phyloP scores from a whole-genome alignment of 2,888 invertebrate genomes.

The Agriotes lineatus region DNA sequence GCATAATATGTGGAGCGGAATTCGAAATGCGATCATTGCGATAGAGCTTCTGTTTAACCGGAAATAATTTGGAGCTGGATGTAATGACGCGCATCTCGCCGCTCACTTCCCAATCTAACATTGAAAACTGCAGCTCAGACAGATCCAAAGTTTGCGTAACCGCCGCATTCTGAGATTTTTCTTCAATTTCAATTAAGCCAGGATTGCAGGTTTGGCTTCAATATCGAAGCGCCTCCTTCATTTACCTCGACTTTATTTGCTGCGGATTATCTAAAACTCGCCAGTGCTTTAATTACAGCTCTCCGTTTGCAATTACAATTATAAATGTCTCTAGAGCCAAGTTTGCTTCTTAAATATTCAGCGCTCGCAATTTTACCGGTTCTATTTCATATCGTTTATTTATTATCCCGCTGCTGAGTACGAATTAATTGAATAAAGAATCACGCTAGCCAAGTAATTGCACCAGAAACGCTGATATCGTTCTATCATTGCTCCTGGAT shows the following conservation, averaged over 20 bases:
- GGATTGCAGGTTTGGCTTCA: conserved; percentile 1
- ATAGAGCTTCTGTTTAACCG: conserved; percentile 3
- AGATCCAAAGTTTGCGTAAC: not conserved
- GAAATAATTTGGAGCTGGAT: conserved; percentile 7
- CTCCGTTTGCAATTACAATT: conserved; percentile 19
- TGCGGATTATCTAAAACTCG: conserved; percentile 18
- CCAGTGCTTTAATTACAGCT: conserved; percentile 15
- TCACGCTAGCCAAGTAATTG: too few relatives aligned
- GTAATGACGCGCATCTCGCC: conserved; percentile 20
- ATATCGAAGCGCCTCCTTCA: conserved; percentile 4
- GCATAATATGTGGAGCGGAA: conserved; percentile 5
- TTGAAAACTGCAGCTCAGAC: conserved; percentile 5
- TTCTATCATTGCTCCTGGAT: too few relatives aligned
- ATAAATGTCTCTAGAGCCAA: conserved; percentile 18
- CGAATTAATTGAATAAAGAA: too few relatives aligned
- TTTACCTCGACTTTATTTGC: conserved; percentile 9
- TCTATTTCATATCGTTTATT: conserved; percentile 5
- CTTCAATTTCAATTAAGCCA: conserved; percentile 6
- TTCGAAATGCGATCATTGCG: not conserved
- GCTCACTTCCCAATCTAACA: conserved; percentile 3
- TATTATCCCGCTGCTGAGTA: too few relatives aligned
- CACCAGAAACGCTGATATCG: too few relatives aligned
- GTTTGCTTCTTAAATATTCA: conserved; percentile 10
- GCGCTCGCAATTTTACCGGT: conserved; percentile 5
- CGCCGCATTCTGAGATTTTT: not conserved